Evolutionary conservation across 1,140 invertebrate genomes (phyloP).

Genomic region (Sweltsa coloradensis): DNA sequence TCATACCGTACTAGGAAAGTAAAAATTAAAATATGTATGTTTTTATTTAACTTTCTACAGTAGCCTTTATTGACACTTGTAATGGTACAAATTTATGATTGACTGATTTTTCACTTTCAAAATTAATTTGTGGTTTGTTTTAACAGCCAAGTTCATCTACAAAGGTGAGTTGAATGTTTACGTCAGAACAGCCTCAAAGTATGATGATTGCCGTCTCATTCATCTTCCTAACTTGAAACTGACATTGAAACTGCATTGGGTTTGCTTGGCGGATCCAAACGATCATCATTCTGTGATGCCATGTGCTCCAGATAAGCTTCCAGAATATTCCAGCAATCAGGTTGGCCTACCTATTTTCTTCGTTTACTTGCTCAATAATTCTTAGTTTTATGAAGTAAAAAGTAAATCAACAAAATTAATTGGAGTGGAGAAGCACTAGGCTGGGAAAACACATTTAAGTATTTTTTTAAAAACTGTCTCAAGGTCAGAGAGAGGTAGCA

Average conservation of each 20-base stretch:
- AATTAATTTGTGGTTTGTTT: constrained; percentile 14
- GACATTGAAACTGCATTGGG: constrained; percentile 79
- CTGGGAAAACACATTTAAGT: no score
- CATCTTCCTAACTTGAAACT: constrained; percentile 83
- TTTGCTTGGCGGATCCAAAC: constrained; percentile 81
- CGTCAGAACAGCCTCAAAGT: constrained; percentile 93
- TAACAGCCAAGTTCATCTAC: constrained; percentile 65
- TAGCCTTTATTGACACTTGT: neutral
- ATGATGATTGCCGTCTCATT: constrained; percentile 89
- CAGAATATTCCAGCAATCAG: constrained; percentile 93
- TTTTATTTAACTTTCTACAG: neutral
- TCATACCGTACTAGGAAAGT: neutral
- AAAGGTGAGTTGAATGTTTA: constrained; percentile 74
- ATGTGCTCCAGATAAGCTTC: constrained; percentile 91
- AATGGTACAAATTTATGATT: constrained; percentile 1
- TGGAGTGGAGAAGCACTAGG: no score
- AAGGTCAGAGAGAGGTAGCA: no score
- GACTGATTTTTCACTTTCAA: neutral
- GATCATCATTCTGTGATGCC: constrained; percentile 95
- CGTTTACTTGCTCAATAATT: no score
- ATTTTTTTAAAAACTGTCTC: no score
- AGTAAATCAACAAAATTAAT: no score
- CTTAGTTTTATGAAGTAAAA: no score
- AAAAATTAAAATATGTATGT: neutral
- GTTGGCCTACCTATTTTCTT: no score